A percentile compares a stretch with the other conserved stretches of the same genome.
Evolutionary conservation across 2,113 vertebrate species (phyloP).

Genomic region (Toxotes chatareus): DNA sequence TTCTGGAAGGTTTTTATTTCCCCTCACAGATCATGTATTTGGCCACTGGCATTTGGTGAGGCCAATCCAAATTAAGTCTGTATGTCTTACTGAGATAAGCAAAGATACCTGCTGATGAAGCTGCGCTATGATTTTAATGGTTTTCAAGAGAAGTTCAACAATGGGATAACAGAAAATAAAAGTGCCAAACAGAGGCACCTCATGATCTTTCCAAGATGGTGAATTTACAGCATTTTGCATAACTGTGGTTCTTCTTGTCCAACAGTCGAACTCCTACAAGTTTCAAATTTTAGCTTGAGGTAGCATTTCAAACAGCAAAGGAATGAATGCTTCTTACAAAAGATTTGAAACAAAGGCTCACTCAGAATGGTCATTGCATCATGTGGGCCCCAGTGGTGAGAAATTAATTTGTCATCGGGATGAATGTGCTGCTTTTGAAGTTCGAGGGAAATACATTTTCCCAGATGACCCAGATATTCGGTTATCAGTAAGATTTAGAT

Average conservation of each 20-base stretch:
- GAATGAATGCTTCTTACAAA: background rate
- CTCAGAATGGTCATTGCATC: background rate
- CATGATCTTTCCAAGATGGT: background rate
- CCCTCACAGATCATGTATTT: background rate
- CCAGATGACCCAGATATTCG: background rate
- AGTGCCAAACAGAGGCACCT: background rate
- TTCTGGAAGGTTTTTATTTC: background rate
- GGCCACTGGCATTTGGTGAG: background rate
- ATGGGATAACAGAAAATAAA: background rate
- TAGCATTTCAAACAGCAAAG: background rate
- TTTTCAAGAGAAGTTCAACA: no score
- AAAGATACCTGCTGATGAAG: background rate
- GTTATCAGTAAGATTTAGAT: background rate
- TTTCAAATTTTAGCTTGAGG: background rate
- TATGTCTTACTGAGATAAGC: background rate
- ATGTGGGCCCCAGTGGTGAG: background rate
- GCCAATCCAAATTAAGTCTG: background rate
- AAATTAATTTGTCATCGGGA: conserved; percentile 20
- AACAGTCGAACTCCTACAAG: background rate
- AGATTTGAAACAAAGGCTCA: background rate
- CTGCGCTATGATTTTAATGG: background rate
- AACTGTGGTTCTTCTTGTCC: background rate
- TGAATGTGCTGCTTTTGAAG: conserved; percentile 2
- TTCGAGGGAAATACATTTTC: background rate
- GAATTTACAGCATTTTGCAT: background rate